Conservation (phyloP, 2,113 vertebrate species). For the Calidris pygmaea region DNA sequence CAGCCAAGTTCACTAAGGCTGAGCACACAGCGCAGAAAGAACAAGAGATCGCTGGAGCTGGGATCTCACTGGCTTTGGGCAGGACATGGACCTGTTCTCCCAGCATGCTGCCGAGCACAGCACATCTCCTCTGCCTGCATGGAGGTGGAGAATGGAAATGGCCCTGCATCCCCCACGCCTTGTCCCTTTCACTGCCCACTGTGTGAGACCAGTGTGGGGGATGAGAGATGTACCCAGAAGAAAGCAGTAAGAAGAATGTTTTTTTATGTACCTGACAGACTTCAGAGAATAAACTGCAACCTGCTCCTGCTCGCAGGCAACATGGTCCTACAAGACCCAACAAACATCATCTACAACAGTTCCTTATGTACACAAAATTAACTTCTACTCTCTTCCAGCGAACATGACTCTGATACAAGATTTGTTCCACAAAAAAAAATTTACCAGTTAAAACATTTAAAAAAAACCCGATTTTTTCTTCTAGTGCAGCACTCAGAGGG, state of each 20-base stretch:
- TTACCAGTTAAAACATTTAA: background rate
- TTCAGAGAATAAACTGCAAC: background rate
- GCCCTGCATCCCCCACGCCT: background rate
- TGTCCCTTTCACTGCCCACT: background rate
- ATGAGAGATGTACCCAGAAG: background rate
- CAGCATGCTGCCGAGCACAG: background rate
- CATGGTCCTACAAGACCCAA: background rate
- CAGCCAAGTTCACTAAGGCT: background rate
- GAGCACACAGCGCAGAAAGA: background rate
- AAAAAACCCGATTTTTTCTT: background rate
- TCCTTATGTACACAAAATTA: background rate
- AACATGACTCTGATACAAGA: background rate
- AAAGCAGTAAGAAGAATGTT: background rate
- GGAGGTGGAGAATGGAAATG: accelerated
- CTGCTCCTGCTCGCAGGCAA: background rate
- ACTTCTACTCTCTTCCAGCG: background rate
- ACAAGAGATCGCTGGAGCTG: background rate
- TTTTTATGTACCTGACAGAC: background rate
- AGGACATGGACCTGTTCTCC: background rate
- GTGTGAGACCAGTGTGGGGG: background rate
- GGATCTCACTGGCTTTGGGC: background rate
- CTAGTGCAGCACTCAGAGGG: background rate
- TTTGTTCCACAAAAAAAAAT: background rate
- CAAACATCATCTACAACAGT: background rate
- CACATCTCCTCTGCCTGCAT: accelerated